Evolutionary conservation across 2,113 vertebrate species (phyloP).

Genomic region (Callorhinus ursinus): DNA sequence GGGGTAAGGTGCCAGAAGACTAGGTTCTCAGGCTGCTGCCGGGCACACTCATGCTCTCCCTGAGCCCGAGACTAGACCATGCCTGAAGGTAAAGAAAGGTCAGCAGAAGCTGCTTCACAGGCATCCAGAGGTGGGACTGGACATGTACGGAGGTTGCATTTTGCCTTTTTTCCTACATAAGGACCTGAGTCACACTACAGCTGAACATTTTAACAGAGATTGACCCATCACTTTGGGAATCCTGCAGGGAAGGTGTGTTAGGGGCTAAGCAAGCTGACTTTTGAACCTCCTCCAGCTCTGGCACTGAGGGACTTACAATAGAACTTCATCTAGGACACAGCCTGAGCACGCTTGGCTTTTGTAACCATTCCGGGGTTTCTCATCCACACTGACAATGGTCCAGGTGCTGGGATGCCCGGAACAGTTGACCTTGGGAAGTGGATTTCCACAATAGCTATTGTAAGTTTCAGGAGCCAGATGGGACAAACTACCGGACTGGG

Average conservation of each 20-base stretch:
- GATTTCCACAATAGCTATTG: slow-evolving; percentile 29
- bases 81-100: neutral
- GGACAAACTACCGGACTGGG: neutral
- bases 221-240: neutral
- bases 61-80: neutral
- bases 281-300: neutral
- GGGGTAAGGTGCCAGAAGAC: neutral
- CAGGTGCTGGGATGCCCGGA: neutral
- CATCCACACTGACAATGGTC: neutral
- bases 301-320: neutral
- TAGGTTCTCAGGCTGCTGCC: neutral
- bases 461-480: slow-evolving; percentile 22
- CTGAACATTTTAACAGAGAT: neutral
- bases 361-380: neutral
- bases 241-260: neutral
- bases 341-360: rapidly evolving
- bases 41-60: too few species aligned
- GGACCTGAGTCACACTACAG: neutral
- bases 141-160: neutral
- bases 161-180: neutral
- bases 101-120: neutral
- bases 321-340: neutral
- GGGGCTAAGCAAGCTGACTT: neutral
- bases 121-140: neutral
- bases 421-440: neutral